These are phyloP conservation scores for Triops cancriformis DNA, from an alignment of 1,140 invertebrate genomes.

Conservation along the genomic window DNA sequence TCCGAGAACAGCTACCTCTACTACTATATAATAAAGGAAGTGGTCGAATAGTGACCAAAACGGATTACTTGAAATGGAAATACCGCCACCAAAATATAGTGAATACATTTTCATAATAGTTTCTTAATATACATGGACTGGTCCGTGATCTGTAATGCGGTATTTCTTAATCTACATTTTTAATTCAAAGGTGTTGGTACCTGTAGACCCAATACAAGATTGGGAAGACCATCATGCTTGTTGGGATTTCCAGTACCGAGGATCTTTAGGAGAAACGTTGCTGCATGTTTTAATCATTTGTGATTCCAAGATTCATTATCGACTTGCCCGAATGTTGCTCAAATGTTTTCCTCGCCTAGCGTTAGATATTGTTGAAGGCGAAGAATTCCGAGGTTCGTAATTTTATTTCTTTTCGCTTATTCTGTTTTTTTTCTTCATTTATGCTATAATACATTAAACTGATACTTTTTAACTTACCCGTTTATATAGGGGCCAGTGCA, in stretches of 20 bases:
- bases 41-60: constrained; percentile 73
- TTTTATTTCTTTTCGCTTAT: background rate
- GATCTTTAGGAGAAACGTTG: constrained; percentile 86
- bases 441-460: no score
- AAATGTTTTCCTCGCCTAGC: constrained; percentile 85
- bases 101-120: constrained; percentile 29
- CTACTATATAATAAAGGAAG: constrained; percentile 85
- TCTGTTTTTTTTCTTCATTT: constrained; percentile 14
- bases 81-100: constrained; percentile 75
- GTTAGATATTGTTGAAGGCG: constrained; percentile 90
- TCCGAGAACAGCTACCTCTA: constrained; percentile 75
- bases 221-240: constrained; percentile 86
- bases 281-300: constrained; percentile 92
- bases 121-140: background rate
- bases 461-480: no score
- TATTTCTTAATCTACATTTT: constrained; percentile 6
- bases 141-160: background rate
- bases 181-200: constrained; percentile 54
- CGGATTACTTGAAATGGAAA: constrained; percentile 88
- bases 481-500: constrained; percentile 67
- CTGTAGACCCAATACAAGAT: constrained; percentile 71
- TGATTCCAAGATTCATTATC: constrained; percentile 75
- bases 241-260: constrained; percentile 94
- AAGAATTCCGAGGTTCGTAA: constrained; percentile 81
- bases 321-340: constrained; percentile 76